Base-by-base conservation (phyloP, 2,888 invertebrate species). In the Eledona agricola region DNA sequence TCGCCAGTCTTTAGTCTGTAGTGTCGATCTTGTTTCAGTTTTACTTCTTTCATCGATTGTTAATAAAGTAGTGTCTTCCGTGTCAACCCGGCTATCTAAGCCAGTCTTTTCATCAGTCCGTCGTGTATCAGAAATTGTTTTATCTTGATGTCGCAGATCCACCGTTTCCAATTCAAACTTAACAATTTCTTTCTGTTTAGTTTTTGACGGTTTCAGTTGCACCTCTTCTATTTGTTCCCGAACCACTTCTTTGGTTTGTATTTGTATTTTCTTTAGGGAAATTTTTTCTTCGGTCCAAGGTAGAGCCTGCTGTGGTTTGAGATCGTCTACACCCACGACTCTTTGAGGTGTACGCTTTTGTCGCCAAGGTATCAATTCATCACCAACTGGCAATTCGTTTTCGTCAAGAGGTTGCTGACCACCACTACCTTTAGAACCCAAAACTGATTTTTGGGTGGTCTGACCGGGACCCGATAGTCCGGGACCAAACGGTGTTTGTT, bases 221-320 rank as follows among this genome's bases (percentile, higher is more conserved):
- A 85, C 79, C 26, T 72, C 67, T 59, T 79, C 78, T 3, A 77
- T 23, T 37, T 63, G 71, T 61, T 79, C 78, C 51, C 73, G 77
- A 1, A 63, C 65, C 10, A 76, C 62, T 55, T 76, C 73, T 63
- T 77, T 78, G 37, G 60, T 71, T 34, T 75, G 72, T 62, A 61
- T 68, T 68, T 52, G 77, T 0, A 75, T 72, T 63, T 76, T 78
- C 60, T 83, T 85, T 13, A 85, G 68, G 23, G 72, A 77, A 7
- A 84, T 78, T 58, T 81, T 80, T 73, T 89, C 85, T 65, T 88
- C 81, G 1, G 83, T 89, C 84, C 84, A 84, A 4, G 83, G 81
- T 65, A 81, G 77, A 32, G 77, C 69, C 26, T 69, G 67, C 47
- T 59, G 62, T 20, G 58, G 34, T 59, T 54, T 60, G 29, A 60